Base-by-base conservation (phyloP, 1,140 invertebrate species). In the Protaetia brevitarsis region DNA sequence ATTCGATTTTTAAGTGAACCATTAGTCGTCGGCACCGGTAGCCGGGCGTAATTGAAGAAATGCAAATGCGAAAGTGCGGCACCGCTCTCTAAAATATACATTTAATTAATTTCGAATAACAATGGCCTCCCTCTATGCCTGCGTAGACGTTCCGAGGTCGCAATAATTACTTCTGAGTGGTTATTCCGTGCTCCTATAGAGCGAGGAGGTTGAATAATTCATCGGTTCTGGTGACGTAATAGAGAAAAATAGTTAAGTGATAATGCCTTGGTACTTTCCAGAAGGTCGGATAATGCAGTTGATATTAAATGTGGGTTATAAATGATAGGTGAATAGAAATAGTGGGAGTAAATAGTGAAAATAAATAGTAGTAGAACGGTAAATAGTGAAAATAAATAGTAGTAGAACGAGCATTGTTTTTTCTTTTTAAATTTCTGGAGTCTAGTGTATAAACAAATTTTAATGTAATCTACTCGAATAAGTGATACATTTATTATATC, bases 11-110 rank as follows among this genome's bases (percentile, higher is more conserved):
- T 51, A 19, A 51, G 41, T 23, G 41, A 51, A 23, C 41, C 41
- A 51, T 51, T 51, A 51, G 41, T 51, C n/a, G n/a, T 51, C 26
- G 41, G 41, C 21, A 23, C 10, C 19, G 41, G 19, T 7, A 4
- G n/a, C 4, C n/a, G 41, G 13, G 10, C 41, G 21, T 10, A 51
- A 51, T 51, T 51, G 41, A 51, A 51, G 41, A 51, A 51, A 51
- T 51, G 41, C 41, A 51, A 51, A 51, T 51, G 41, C 41, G 41
- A 51, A 51, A 51, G 41, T 51, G 7, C n/a, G n/a, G n/a, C n/a
- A n/a, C n/a, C n/a, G n/a, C n/a, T n/a, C 41, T 51, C 41, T 51
- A 51, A 51, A 51, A 51, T 51, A 51, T 51, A 51, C 41, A 51
- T 51, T 51, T 51, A 51, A 51, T 51, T 51, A 51, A 51, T 51